Conservation (phyloP, 2,888 invertebrate species). For the Sarcophaga variegata region DNA sequence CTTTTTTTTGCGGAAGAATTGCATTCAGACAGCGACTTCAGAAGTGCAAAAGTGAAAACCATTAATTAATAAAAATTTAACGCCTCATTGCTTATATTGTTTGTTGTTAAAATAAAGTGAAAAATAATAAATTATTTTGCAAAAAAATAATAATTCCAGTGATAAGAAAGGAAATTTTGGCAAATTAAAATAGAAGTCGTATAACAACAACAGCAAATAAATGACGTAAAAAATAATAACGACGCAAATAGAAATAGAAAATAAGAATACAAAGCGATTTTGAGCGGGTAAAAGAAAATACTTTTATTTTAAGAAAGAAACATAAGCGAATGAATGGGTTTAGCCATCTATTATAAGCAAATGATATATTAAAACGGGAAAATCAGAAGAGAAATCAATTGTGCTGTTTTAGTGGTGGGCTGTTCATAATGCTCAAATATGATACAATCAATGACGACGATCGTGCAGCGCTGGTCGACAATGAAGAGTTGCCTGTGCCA, state of each 20-base stretch:
- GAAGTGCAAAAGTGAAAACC: conserved; percentile 42
- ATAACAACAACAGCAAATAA: conserved; percentile 5
- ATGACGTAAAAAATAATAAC: conserved; percentile 11
- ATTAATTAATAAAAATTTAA: conserved; percentile 48
- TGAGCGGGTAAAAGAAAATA: background rate
- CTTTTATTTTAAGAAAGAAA: background rate
- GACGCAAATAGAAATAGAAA: conserved; percentile 10
- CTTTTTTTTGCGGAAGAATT: conserved; percentile 26
- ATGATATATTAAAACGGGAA: background rate
- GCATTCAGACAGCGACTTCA: conserved; percentile 11
- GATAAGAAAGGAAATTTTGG: conserved; percentile 48
- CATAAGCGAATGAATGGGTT: background rate
- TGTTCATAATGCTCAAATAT: conserved; percentile 43
- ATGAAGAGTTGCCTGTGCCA: conserved; percentile 43
- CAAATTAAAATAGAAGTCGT: background rate
- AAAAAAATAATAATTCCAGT: background rate
- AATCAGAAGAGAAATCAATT: background rate
- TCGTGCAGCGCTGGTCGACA: conserved; percentile 42
- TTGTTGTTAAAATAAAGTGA: conserved; percentile 11
- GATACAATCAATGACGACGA: conserved; percentile 60
- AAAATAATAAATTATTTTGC: conserved; percentile 32
- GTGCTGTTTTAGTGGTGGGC: background rate
- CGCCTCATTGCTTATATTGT: conserved; percentile 52
- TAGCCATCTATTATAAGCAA: background rate
- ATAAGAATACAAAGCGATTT: background rate